These are phyloP conservation scores for Sitophilus oryzae DNA, from an alignment of 1,140 invertebrate genomes.

Conservation along the genomic window DNA sequence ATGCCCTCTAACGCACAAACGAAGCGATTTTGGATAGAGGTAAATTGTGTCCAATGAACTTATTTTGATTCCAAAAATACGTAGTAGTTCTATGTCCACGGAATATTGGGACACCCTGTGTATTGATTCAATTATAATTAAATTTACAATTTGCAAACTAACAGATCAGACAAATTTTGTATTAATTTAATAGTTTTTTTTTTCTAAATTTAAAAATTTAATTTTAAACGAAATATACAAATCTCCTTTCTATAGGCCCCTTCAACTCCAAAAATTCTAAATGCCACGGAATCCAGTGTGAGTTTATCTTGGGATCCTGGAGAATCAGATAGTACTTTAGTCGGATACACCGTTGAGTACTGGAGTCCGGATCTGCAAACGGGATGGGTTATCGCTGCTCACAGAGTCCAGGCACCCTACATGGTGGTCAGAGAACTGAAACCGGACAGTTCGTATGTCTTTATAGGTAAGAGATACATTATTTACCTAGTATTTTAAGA, in stretches of 20 bases:
- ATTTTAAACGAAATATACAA: background rate
- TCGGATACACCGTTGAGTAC: conserved; percentile 77
- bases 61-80: no score
- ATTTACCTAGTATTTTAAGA: no score
- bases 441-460: conserved; percentile 79
- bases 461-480: conserved; percentile 48
- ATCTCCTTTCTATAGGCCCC: conserved; percentile 51
- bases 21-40: no score
- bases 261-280: conserved; percentile 62
- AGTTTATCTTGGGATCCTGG: conserved; percentile 70
- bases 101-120: no score
- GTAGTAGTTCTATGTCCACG: no score
- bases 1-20: no score
- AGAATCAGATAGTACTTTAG: conserved; percentile 31
- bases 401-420: conserved; percentile 59
- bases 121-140: no score
- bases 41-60: no score
- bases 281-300: conserved; percentile 70
- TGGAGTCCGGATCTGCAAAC: conserved; percentile 77
- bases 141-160: no score
- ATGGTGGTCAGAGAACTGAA: conserved; percentile 66
- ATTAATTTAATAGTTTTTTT: no score
- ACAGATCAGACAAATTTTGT: no score
- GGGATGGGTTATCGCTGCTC: conserved; percentile 71
- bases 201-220: no score